Conservation (phyloP, 1,140 invertebrate species). For the Orchestia grillus region DNA sequence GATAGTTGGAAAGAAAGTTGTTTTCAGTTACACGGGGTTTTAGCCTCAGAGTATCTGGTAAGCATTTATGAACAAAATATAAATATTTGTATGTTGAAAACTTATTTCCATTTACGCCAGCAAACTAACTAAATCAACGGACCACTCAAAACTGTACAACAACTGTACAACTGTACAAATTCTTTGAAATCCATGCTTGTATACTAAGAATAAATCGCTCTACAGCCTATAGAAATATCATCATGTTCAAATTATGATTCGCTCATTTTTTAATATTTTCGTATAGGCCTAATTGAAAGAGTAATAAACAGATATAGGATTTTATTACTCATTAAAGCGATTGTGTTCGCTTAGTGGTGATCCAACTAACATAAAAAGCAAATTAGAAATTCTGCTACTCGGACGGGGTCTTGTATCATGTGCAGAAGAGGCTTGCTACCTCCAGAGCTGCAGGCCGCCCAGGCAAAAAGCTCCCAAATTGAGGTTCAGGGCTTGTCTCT, state of each 20-base stretch:
- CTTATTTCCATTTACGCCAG: background rate
- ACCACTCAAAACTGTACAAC: background rate
- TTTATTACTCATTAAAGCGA: conserved; percentile 2
- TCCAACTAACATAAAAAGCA: background rate
- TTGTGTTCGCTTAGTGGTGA: background rate
- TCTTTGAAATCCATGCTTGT: background rate
- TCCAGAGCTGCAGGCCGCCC: background rate
- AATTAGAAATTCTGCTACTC: background rate
- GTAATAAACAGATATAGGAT: background rate
- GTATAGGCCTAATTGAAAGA: background rate
- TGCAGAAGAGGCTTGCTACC: background rate
- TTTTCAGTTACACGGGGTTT: background rate
- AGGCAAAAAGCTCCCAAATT: background rate
- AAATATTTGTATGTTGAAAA: background rate
- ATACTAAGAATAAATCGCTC: background rate
- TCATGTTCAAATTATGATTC: background rate
- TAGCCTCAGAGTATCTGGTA: background rate
- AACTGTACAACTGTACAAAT: too few species aligned
- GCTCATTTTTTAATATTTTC: background rate
- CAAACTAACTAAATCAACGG: background rate
- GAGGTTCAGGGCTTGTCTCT: background rate
- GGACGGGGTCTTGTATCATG: background rate
- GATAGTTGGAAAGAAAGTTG: background rate
- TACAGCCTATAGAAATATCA: background rate
- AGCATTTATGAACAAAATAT: background rate